phyloP scores from a whole-genome alignment of 1,140 invertebrate species.

The Magallana gigas region DNA sequence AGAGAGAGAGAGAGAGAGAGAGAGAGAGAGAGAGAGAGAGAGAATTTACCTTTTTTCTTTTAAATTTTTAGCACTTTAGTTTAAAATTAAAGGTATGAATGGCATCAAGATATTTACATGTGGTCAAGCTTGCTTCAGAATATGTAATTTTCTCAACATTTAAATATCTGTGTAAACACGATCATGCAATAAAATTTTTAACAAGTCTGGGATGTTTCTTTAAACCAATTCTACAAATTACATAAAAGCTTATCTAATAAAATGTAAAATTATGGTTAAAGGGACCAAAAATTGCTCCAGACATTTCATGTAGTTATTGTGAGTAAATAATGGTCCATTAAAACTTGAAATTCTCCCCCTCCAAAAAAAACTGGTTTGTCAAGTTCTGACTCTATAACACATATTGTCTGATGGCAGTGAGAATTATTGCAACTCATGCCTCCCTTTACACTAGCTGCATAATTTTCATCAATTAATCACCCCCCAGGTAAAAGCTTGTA shows the following conservation, averaged over 20 bases:
- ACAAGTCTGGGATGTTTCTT: neutral
- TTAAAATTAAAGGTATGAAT: neutral
- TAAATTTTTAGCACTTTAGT: neutral
- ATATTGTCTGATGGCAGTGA: neutral
- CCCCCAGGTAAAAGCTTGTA: constrained; percentile 8
- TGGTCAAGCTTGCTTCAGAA: constrained; percentile 16
- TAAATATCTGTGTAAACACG: neutral
- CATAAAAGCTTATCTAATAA: neutral
- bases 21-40: neutral
- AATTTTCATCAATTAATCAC: constrained; percentile 24
- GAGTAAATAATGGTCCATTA: neutral
- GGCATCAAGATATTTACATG: neutral
- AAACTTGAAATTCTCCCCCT: neutral
- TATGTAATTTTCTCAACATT: constrained; percentile 2
- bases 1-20: neutral
- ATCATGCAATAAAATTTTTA: constrained; percentile 1
- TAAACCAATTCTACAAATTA: neutral
- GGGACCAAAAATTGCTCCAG: neutral
- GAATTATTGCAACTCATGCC: neutral
- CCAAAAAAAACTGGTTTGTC: constrained; percentile 18
- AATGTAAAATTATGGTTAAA: neutral
- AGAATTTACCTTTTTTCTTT: neutral
- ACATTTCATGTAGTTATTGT: neutral
- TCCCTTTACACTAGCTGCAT: neutral
- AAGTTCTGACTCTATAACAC: neutral